A percentile compares a stretch with the other conserved stretches of the same genome.
Evolutionary conservation across 2,888 invertebrate species (phyloP).

Genomic region (Ferrisia virgata): DNA sequence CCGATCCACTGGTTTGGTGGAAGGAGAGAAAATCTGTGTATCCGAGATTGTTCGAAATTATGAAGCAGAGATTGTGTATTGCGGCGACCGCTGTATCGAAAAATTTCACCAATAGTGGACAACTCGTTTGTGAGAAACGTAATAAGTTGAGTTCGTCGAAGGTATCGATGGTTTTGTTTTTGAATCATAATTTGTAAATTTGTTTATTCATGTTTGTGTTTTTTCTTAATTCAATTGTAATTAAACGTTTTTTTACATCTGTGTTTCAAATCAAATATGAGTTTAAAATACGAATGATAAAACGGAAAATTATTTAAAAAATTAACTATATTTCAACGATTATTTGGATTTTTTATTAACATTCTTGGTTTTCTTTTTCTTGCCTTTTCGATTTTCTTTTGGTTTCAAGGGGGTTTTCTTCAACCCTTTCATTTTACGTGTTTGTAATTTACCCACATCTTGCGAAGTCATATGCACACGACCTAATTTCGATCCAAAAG

Average conservation of each 20-base stretch:
- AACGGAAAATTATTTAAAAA: not conserved
- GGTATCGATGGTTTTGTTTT: slow-evolving; percentile 47
- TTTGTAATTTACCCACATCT: slow-evolving; percentile 77
- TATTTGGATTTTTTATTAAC: not conserved
- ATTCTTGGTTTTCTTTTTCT: slow-evolving; percentile 34
- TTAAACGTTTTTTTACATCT: not conserved
- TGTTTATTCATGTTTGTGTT: not conserved
- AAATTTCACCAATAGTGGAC: slow-evolving; percentile 50
- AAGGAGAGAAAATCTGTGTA: slow-evolving; percentile 47
- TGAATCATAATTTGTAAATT: slow-evolving; percentile 47
- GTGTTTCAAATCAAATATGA: not conserved
- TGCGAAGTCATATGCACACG: slow-evolving; percentile 92
- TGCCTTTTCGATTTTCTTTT: slow-evolving; percentile 44
- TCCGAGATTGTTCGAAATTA: slow-evolving; percentile 48
- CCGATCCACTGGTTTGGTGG: slow-evolving; percentile 49
- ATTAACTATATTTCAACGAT: not conserved
- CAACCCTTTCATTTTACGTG: slow-evolving; percentile 85
- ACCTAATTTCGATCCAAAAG: slow-evolving; percentile 83
- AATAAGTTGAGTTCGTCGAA: slow-evolving; percentile 49
- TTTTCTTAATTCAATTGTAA: not conserved
- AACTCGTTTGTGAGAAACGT: slow-evolving; percentile 49
- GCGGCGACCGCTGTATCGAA: slow-evolving; percentile 51
- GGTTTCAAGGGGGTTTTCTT: slow-evolving; percentile 68
- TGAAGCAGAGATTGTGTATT: slow-evolving; percentile 48
- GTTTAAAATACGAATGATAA: not conserved